Evolutionary conservation across 2,797 vertebrate species (phyloP).

Genomic region (Tenualosa ilisha): DNA sequence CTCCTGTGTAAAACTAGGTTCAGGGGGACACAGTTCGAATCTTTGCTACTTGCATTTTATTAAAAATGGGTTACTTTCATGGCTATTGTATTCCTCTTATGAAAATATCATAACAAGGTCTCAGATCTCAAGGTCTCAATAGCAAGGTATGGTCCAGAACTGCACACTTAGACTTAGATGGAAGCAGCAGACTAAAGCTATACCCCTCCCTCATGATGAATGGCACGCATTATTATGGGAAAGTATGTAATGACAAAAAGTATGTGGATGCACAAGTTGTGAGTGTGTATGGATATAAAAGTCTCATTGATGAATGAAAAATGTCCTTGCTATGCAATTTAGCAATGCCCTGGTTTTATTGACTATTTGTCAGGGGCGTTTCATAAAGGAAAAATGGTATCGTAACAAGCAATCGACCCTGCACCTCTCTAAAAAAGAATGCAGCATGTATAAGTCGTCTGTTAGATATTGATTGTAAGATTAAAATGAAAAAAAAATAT

Average conservation of each 20-base stretch:
- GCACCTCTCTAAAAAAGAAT: constrained; percentile 34
- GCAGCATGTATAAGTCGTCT: not conserved
- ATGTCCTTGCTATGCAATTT: constrained; percentile 25
- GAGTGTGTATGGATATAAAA: not conserved
- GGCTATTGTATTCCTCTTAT: not conserved
- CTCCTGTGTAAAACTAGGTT: not conserved
- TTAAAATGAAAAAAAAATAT: not conserved
- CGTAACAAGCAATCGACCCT: constrained; percentile 35
- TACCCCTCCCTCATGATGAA: not conserved
- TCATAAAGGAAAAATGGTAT: constrained; percentile 33
- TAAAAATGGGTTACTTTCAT: not conserved
- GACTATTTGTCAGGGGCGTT: constrained; percentile 32
- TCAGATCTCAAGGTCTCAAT: not conserved
- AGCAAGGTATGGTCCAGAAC: not conserved
- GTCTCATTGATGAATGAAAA: constrained; percentile 34
- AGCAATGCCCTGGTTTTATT: constrained; percentile 32
- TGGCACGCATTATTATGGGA: not conserved
- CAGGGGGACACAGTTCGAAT: not conserved
- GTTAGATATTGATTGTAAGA: constrained; percentile 20
- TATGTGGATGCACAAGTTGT: not conserved
- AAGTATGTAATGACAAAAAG: not conserved
- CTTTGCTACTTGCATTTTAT: not conserved
- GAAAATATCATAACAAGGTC: not conserved
- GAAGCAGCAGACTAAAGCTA: not conserved
- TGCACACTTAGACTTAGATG: not conserved